Base-by-base conservation (phyloP, 2,113 vertebrate species). In the Barbus barbus region DNA sequence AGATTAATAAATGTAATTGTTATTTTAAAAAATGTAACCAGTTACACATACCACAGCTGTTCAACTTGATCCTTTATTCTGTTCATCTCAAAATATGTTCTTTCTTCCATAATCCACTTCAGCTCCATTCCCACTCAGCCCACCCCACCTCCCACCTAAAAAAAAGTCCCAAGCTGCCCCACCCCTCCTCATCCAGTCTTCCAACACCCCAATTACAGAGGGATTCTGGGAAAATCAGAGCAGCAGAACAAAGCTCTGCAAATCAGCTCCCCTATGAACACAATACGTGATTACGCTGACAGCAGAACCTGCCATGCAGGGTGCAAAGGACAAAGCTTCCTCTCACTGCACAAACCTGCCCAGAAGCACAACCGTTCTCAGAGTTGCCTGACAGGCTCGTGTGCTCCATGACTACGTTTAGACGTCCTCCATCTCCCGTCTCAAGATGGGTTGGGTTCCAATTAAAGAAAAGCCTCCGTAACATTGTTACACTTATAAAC, bases 251-350 rank as follows among this genome's bases (percentile, higher is more conserved):
- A 87, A 87, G 86, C 89, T 82, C 65, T 36, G 73, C 85, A 86
- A 87, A 89, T 89, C 86, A 85, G 86, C 60, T 90, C 88, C 88
- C 87, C 18, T 63, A 75, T 86, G 88, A 88, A 73, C 80, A 65
- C 61, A 63, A 74, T 26, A 72, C 76, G 75, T 85, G 63, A 82
- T 81, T 28, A 38, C 72, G 36, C 69, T 80, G 86, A 87, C 86
- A 87, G 84, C 69, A 78, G 36, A 82, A 83, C 77, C 58, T 71
- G 56, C 79, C 73, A 61, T 71, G 63, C 79, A 58, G 78, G 76
- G 76, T 83, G 76, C 80, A 74, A 75, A 67, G 80, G 83, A 78
- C 74, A 84, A 78, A 16, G 56, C 81, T 65, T 53, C 48, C 56
- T 58, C 33, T 65, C 33, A 14, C 81, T 53, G 75, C 69, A 41